Percentiles rank a stretch among this genome's conserved stretches.
These are phyloP conservation scores for Chamaedrilus cognettii DNA, from an alignment of 2,888 invertebrate genomes.

Conservation along the genomic window DNA sequence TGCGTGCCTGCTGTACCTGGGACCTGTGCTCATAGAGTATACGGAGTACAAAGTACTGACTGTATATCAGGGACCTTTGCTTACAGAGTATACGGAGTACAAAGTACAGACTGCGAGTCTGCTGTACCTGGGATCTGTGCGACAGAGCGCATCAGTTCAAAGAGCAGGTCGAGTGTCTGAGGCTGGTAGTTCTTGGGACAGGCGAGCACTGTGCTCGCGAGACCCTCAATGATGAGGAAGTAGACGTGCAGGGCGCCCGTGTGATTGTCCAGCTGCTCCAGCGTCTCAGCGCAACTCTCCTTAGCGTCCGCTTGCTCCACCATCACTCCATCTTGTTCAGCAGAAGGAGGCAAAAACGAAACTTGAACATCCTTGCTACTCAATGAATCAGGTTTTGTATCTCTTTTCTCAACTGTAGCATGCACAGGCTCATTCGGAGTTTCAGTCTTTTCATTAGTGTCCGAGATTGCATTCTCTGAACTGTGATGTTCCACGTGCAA, in stretches of 20 bases:
- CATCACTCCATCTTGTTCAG: not conserved
- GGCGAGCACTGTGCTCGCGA: constrained; percentile 66
- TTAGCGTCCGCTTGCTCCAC: constrained; percentile 1
- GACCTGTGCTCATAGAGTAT: too few relatives aligned
- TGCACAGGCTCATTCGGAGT: too few relatives aligned
- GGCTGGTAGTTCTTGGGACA: constrained; percentile 78
- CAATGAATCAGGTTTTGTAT: too few relatives aligned
- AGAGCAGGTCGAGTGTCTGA: constrained; percentile 83
- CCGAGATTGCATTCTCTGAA: not conserved
- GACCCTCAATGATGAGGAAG: constrained; percentile 85
- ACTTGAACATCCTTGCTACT: too few relatives aligned
- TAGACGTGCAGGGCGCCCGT: constrained; percentile 78
- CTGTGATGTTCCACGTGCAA: too few relatives aligned
- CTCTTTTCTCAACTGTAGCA: too few relatives aligned
- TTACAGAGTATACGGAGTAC: too few relatives aligned
- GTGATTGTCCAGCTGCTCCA: constrained; percentile 52
- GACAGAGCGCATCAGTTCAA: constrained; percentile 78
- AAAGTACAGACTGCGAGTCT: too few relatives aligned
- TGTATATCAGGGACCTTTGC: too few relatives aligned
- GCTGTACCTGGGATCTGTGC: constrained; percentile 75
- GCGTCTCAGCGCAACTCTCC: constrained; percentile 6
- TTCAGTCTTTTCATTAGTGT: too few relatives aligned
- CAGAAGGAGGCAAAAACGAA: not conserved
- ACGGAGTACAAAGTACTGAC: too few relatives aligned
- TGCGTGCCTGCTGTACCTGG: too few relatives aligned